A percentile compares a stretch with the other conserved stretches of the same genome.
These are phyloP conservation scores for Oxygymnocypris stewartii DNA, from an alignment of 2,113 vertebrate species.

Conservation along the genomic window DNA sequence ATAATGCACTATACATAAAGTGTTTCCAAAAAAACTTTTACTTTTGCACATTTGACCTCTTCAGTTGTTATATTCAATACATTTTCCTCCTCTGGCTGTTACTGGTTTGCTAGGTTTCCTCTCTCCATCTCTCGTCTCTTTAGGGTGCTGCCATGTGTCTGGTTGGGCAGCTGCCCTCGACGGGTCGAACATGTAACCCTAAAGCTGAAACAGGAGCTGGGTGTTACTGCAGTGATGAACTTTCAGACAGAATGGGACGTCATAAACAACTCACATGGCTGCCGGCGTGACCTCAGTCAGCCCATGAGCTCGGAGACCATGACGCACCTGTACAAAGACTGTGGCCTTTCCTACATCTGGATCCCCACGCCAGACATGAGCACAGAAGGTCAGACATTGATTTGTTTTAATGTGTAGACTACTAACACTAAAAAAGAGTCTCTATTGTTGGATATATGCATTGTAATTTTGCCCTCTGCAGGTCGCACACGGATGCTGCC, in stretches of 20 bases:
- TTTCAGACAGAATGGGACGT: constrained; percentile 95
- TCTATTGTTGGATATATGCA: not conserved
- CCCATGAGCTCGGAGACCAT: constrained; percentile 86
- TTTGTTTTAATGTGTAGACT: not conserved
- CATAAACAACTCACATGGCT: constrained; percentile 88
- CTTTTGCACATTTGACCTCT: not conserved
- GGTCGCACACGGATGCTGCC: constrained; percentile 92
- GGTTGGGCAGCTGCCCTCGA: constrained; percentile 95
- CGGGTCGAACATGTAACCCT: constrained; percentile 90
- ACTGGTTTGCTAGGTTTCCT: not conserved
- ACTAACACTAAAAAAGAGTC: not conserved
- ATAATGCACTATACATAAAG: too few relatives aligned
- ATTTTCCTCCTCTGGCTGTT: not conserved
- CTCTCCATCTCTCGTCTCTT: not conserved
- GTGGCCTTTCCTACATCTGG: constrained; percentile 89
- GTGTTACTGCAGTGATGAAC: constrained; percentile 93
- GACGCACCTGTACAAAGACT: constrained; percentile 87
- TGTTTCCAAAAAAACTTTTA: not conserved
- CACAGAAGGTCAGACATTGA: constrained; percentile 82
- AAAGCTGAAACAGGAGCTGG: constrained; percentile 90
- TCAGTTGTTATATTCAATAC: not conserved
- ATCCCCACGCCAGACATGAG: constrained; percentile 97
- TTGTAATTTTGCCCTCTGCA: constrained; percentile 58
- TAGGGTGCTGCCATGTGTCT: constrained; percentile 91
- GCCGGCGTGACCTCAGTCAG: constrained; percentile 78